Evolutionary conservation across 2,113 vertebrate genomes (phyloP), one percentile per base, ranked within the genome.

Genomic region (Dromiciops gliroides): DNA sequence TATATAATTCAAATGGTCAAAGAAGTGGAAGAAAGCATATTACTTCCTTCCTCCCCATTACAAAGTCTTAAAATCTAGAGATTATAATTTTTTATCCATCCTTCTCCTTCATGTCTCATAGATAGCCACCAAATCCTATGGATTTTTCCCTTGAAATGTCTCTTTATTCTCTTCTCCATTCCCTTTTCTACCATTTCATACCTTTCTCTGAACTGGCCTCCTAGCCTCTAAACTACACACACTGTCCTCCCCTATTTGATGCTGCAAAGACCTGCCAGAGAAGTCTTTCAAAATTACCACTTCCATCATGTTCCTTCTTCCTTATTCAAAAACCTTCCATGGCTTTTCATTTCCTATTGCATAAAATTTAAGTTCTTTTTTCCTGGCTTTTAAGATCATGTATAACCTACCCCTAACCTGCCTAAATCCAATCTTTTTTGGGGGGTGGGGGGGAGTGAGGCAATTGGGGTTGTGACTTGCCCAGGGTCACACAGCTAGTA

Each of bases 1-100:
- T 51, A 19, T 50, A 50, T 96, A 49, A 95, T 93, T 93, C 95
- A 93, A 67, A 67, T 67, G 56, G 31, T 37, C 28, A 67, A 67
- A 67, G 28, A 67, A 67, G 4, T 56, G 11, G 28, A 67, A 67
- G 28, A 67, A 37, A 67, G 16, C 28, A 37, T 37, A 67, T 67
- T 67, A 37, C 11, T 67, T 67, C 56, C 56, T 67, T 67, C 56
- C 11, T 67, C 11, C 56, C 31, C 11, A 67, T 67, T 37, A 31
- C 28, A 60, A 31, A 67, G 11, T 67, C 31, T 67, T 67, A 3
- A 67, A 67, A 37, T 31, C 28, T 67, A 67, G 11, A 67, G 56
- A 67, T 67, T 31, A 12, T 37, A 10, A 14, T 67, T 37, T 67
- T 51, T 67, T 67, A 67, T 67, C 56, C 56, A 37, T 37, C 28